Percentiles rank a stretch among this genome's conserved stretches.
phyloP scores from a whole-genome alignment of 2,888 invertebrate genomes.

The Parnassius smintheus region DNA sequence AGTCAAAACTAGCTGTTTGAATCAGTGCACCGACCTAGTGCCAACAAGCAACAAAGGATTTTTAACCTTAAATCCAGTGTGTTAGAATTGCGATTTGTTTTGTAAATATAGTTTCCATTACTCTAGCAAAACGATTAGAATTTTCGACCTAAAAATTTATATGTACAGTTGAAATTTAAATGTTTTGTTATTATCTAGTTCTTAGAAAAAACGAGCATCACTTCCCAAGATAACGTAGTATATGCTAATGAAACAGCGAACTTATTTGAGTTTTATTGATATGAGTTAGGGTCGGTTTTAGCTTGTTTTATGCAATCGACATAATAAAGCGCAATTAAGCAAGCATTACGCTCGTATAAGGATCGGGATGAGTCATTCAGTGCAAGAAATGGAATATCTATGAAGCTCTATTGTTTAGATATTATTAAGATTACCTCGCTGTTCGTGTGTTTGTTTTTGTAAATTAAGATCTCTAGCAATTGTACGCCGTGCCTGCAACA shows the following conservation, averaged over 20 bases:
- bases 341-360: slow-evolving; percentile 53
- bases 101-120: neutral
- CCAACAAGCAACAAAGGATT: neutral
- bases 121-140: neutral
- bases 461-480: slow-evolving; percentile 43
- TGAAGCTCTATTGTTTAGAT: slow-evolving; percentile 54
- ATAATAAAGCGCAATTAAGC: slow-evolving; percentile 51
- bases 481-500: slow-evolving; percentile 33
- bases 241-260: slow-evolving; percentile 1
- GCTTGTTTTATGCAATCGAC: slow-evolving; percentile 27
- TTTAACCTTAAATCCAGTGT: neutral
- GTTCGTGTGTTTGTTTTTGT: slow-evolving; percentile 41
- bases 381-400: slow-evolving; percentile 59
- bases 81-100: neutral
- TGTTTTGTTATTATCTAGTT: neutral
- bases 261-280: slow-evolving; percentile 27
- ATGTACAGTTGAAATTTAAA: slow-evolving; percentile 22
- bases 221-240: slow-evolving; percentile 17
- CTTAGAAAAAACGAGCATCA: slow-evolving; percentile 1
- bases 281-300: slow-evolving; percentile 39
- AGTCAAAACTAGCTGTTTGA: slow-evolving; percentile 72
- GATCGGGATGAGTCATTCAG: slow-evolving; percentile 63
- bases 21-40: slow-evolving; percentile 39
- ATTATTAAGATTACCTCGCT: slow-evolving; percentile 48
- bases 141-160: neutral